phyloP scores from a whole-genome alignment of 2,797 vertebrate genomes.

The Pitangus sulphuratus region DNA sequence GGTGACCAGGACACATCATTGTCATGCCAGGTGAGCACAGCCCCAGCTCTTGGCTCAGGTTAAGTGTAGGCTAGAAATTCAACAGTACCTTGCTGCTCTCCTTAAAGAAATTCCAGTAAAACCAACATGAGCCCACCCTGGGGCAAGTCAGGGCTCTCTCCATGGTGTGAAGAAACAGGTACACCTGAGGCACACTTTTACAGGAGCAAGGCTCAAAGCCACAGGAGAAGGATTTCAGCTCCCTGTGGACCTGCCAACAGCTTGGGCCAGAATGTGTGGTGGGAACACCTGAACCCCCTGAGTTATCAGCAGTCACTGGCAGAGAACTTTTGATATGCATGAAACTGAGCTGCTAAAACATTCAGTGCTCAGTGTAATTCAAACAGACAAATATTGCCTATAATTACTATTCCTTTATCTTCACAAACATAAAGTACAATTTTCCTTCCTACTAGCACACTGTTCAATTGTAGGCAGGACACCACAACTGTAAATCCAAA shows the following conservation, averaged over 20 bases:
- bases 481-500: fast-evolving
- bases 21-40: fast-evolving
- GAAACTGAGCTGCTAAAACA: not conserved
- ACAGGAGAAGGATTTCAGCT: not conserved
- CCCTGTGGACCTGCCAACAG: not conserved
- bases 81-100: not conserved
- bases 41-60: not conserved
- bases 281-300: not conserved
- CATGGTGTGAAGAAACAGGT: not conserved
- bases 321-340: fast-evolving
- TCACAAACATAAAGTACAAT: not conserved
- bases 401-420: not conserved
- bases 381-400: not conserved
- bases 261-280: fast-evolving
- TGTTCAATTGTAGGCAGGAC: not conserved
- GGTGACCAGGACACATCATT: not conserved
- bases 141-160: not conserved
- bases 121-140: not conserved
- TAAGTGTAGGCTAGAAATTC: not conserved
- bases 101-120: not conserved
- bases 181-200: not conserved
- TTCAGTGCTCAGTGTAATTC: not conserved
- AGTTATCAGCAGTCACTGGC: not conserved
- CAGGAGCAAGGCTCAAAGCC: not conserved
- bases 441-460: not conserved